Evolutionary conservation across 1,140 invertebrate species (phyloP), one percentile per base, ranked within the genome.

Genomic region (Bicyclus anynana): DNA sequence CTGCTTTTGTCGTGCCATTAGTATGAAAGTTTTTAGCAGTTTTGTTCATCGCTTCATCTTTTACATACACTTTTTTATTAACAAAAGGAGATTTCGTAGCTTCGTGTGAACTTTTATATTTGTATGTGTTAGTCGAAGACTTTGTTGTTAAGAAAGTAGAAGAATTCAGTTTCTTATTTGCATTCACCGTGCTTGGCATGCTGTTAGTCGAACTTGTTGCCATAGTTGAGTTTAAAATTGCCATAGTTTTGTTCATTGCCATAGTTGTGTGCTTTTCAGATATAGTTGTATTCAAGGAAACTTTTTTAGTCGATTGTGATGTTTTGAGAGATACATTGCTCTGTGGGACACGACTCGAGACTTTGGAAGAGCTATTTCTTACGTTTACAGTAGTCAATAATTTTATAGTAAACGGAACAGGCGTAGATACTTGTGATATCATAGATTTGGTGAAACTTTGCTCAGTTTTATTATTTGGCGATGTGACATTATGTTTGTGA

Each of bases 141-240:
- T 65, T 70, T 29, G 29, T 74, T 62, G 75, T 76, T 79, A 79
- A 59, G 55, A 54, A 67, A 69, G 65, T 76, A 80, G 70, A 73
- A 72, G 68, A 65, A 62, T 72, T 72, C 59, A 71, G 51, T 67
- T 62, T 67, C 53, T 68, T 70, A 56, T 54, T 64, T 63, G 53
- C 66, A 68, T 63, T 72, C 53, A 53, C 44, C 62, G 69, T 75
- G 68, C 65, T 74, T 42, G 42, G 23, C 83, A 85, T 87, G 84
- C 84, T 83, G 74, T 87, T 87, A 87, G 84, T 84, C 61, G 62
- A 67, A 74, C 67, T 81, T 56, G 29, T 33, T 33, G 29, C 29
- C 29, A 12, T 33, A 33, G 29, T 10, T 33, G 10, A 33, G 10
- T 33, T 33, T 33, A 33, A 33, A 12, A 12, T 33, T 33, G 29